Percentiles rank a stretch among this genome's conserved stretches.
phyloP scores from a whole-genome alignment of 1,140 invertebrate genomes.

The Schlechtendalia chinensis region DNA sequence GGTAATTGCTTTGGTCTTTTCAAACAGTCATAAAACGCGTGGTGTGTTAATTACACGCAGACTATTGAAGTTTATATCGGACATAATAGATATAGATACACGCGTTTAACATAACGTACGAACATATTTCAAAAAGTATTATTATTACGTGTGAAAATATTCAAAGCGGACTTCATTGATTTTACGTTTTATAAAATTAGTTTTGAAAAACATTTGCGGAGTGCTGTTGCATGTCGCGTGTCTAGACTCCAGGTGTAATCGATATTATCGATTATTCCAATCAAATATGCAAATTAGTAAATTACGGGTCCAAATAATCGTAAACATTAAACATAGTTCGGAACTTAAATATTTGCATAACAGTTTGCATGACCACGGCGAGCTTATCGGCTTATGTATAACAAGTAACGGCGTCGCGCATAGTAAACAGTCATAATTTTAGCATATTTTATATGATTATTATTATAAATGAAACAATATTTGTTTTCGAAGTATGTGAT shows the following conservation, averaged over 20 bases:
- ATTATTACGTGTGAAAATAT: slow-evolving; percentile 26
- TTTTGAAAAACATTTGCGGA: not conserved
- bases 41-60: not conserved
- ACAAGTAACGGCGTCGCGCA: not conserved
- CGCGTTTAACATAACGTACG: not conserved
- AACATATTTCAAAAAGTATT: too few relatives aligned
- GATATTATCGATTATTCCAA: slow-evolving; percentile 26
- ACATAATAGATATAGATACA: not conserved
- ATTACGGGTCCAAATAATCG: slow-evolving; percentile 14
- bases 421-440: slow-evolving; percentile 4
- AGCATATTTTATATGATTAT: slow-evolving; percentile 20
- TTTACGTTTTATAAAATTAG: not conserved
- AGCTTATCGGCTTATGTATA: slow-evolving; percentile 3
- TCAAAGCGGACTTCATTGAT: not conserved
- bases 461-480: not conserved
- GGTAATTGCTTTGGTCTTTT: not conserved
- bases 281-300: slow-evolving; percentile 31
- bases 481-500: not conserved
- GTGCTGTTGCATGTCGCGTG: too few relatives aligned
- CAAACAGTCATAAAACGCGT: not conserved
- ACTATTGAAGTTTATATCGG: not conserved
- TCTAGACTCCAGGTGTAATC: too few relatives aligned
- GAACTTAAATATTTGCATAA: slow-evolving; percentile 31
- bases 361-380: not conserved
- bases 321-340: slow-evolving; percentile 16